phyloP scores from a whole-genome alignment of 2,888 invertebrate genomes.

The Ctena decussata region DNA sequence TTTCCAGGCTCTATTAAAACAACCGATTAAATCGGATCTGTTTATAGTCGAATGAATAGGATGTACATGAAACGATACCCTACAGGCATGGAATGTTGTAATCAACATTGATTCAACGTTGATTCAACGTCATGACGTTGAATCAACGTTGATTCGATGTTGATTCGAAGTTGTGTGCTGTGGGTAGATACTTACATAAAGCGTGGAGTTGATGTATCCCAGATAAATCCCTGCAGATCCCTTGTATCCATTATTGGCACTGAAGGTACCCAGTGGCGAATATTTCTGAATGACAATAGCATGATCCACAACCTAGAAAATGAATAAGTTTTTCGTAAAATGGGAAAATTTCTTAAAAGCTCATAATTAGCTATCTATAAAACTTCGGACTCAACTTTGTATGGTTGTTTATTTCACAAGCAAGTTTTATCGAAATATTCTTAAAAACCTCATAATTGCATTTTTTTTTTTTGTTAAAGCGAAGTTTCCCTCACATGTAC shows the following conservation, averaged over 20 bases:
- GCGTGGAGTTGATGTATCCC: not conserved
- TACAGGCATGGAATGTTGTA: no score
- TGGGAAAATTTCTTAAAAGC: no score
- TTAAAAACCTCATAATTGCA: not conserved
- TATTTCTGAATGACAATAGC: not conserved
- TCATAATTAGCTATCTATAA: no score
- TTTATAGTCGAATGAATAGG: no score
- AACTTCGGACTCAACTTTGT: not conserved
- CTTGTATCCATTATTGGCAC: not conserved
- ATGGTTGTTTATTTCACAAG: not conserved
- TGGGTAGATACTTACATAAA: slow-evolving; percentile 1
- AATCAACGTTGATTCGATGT: no score
- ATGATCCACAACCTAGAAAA: not conserved
- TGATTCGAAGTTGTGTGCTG: no score
- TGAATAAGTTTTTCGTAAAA: no score
- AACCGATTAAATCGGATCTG: no score
- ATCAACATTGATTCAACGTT: no score
- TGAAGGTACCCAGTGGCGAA: not conserved
- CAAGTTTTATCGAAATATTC: not conserved
- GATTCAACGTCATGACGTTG: no score
- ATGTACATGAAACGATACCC: no score
- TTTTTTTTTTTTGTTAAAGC: not conserved
- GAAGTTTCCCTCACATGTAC: not conserved
- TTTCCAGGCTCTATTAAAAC: no score
- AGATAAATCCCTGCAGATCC: not conserved